These are phyloP conservation scores for Sebastes nivosus DNA, from an alignment of 2,797 vertebrate genomes.

Conservation along the genomic window DNA sequence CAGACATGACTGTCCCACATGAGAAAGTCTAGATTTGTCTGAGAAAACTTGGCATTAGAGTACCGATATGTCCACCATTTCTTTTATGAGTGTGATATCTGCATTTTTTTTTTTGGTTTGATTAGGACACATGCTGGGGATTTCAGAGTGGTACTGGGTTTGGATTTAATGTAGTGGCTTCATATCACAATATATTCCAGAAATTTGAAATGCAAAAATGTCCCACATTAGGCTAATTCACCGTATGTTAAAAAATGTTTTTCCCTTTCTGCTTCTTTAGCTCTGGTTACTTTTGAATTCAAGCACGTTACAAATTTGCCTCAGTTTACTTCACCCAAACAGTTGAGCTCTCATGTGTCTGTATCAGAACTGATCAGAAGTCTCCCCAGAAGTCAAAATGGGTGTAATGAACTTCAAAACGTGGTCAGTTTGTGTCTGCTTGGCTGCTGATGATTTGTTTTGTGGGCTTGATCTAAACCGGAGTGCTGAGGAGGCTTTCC, in stretches of 20 bases:
- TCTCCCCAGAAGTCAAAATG: conserved; percentile 23
- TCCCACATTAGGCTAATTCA: too few species aligned
- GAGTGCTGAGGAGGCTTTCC: conserved; percentile 63
- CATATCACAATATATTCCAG: too few species aligned
- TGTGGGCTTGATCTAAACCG: conserved; percentile 48
- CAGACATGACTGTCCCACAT: too few species aligned
- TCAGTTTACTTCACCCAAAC: background rate
- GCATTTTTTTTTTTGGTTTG: too few species aligned
- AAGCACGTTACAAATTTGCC: background rate
- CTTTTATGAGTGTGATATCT: too few species aligned
- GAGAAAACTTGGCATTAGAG: too few species aligned
- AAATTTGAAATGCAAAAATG: too few species aligned
- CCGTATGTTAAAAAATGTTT: background rate
- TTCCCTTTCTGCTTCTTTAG: background rate
- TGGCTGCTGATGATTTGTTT: conserved; percentile 62
- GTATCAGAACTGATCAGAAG: conserved; percentile 12
- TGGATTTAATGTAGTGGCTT: too few species aligned
- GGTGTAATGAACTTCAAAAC: conserved; percentile 39
- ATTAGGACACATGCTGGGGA: too few species aligned
- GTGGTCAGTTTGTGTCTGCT: conserved; percentile 39
- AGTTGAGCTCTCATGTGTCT: background rate
- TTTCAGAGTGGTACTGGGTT: too few species aligned
- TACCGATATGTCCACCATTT: too few species aligned
- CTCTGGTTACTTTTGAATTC: background rate
- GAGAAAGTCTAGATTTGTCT: too few species aligned